Percentiles rank a stretch among this genome's conserved stretches.
Evolutionary conservation across 2,888 invertebrate genomes (phyloP).

Genomic region (Rhamphomyia laevipes): DNA sequence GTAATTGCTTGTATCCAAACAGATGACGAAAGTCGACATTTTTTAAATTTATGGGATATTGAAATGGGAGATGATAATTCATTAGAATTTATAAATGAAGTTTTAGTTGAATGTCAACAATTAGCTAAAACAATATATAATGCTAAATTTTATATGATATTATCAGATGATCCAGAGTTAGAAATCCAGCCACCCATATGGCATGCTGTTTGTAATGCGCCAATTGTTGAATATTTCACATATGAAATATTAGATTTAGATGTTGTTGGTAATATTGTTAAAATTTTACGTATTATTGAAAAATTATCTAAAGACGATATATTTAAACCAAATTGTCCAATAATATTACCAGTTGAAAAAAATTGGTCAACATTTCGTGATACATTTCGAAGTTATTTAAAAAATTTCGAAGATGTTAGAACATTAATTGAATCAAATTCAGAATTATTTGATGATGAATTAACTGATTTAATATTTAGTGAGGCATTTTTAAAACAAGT

Average conservation of each 20-base stretch:
- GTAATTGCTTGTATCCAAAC: slow-evolving; percentile 4
- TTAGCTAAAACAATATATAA: slow-evolving; percentile 2
- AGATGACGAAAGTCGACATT: neutral
- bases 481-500: slow-evolving; percentile 2
- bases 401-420: neutral
- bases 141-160: slow-evolving; percentile 2
- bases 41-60: slow-evolving; percentile 6
- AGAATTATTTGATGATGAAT: neutral
- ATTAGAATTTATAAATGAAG: neutral
- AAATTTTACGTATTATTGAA: slow-evolving; percentile 5
- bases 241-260: slow-evolving; percentile 2
- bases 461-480: slow-evolving; percentile 1
- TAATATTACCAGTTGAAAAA: slow-evolving; percentile 1
- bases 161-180: slow-evolving; percentile 4
- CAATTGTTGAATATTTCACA: slow-evolving; percentile 1
- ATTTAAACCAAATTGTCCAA: neutral
- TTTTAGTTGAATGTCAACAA: slow-evolving; percentile 2
- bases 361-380: slow-evolving; percentile 8
- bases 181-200: neutral
- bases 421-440: neutral
- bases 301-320: neutral
- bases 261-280: neutral
- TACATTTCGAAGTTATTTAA: slow-evolving; percentile 3
- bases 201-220: slow-evolving; percentile 4
- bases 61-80: neutral